Evolutionary conservation across 2,797 vertebrate species (phyloP).

Genomic region (Sternarchorhynchus goeldii): DNA sequence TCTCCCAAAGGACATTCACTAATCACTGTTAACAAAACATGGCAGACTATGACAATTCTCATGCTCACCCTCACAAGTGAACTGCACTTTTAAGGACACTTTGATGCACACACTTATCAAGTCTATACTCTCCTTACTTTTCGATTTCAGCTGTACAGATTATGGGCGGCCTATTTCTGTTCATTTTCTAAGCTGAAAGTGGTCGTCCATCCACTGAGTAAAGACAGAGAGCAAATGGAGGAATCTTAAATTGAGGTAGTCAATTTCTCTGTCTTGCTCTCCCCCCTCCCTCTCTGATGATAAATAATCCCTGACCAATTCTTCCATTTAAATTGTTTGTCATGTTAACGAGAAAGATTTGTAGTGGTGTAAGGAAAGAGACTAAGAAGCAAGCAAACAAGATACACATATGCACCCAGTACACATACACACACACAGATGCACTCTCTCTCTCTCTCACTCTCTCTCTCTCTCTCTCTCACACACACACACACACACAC

Average conservation of each 20-base stretch:
- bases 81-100: too few species aligned
- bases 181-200: constrained; percentile 22
- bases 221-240: not conserved
- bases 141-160: not conserved
- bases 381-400: not conserved
- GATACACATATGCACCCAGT: constrained; percentile 12
- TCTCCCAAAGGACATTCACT: too few species aligned
- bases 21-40: too few species aligned
- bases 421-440: not conserved
- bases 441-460: not conserved
- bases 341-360: not conserved
- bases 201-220: not conserved
- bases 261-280: not conserved
- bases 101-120: too few species aligned
- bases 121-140: not conserved
- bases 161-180: not conserved
- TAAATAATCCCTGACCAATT: not conserved
- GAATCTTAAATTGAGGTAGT: constrained; percentile 1
- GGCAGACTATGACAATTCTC: too few species aligned
- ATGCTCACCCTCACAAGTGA: too few species aligned
- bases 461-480: not conserved
- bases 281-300: constrained; percentile 8
- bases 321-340: constrained; percentile 10
- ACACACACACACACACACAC: not conserved
- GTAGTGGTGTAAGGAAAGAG: not conserved